Base-by-base conservation (phyloP, 2,888 invertebrate species). In the Andrena dorsata region DNA sequence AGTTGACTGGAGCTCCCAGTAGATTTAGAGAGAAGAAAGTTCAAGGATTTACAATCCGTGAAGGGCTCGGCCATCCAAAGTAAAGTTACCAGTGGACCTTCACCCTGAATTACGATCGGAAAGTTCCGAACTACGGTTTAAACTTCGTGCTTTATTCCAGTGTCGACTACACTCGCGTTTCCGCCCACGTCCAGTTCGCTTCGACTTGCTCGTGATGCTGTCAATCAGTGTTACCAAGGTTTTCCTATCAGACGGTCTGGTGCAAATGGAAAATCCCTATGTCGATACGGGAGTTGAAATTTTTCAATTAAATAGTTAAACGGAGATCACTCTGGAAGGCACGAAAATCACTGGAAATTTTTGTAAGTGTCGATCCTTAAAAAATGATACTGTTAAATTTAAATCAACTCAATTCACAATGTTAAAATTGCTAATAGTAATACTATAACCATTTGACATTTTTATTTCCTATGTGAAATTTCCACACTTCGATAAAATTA, bases 91-190 rank as follows among this genome's bases (percentile, higher is more conserved):
- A 28, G 65, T 47, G 47, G 47, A 65, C 47, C 47, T 28, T 65
- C 64, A 41, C 41, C 26, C 64, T 28, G 47, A 47, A 65, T 65
- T 28, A 49, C 65, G 47, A 65, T 65, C 35, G 65, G 47, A 64
- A 64, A 64, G 64, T 64, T 64, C 35, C 26, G 26, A 23, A 41
- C 41, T 41, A 41, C 16, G 47, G 47, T 47, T 28, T 26, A 47
- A 65, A 65, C 65, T 65, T 49, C n/a, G 47, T 47, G 23, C 35
- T n/a, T 49, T 28, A 47, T 65, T 47, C 47, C 65, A 65, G 28
- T 65, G n/a, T 65, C 65, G 65, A 65, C 47, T 47, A 47, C 47
- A 65, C 16, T 28, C 47, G 47, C 16, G 41, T 41, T 41, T 41
- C 41, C 41, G 3, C 16, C 13, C 41, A 41, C 41, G 41, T 41